phyloP scores from a whole-genome alignment of 2,888 invertebrate genomes.

The Orgyia antiqua region DNA sequence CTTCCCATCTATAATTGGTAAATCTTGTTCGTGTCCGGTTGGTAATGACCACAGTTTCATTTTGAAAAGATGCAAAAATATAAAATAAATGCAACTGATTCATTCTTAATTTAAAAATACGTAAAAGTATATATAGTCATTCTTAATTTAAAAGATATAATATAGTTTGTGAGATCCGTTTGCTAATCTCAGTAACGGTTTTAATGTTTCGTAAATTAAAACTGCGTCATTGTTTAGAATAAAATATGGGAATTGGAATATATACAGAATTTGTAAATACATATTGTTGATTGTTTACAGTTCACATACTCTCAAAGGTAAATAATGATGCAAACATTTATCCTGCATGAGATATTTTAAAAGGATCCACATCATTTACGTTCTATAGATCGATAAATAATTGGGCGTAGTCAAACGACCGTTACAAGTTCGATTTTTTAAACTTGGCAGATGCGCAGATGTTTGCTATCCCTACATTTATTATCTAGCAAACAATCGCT shows the following conservation, averaged over 20 bases:
- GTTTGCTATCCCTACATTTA: slow-evolving; percentile 7
- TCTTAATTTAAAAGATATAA: slow-evolving; percentile 4
- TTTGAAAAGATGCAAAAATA: slow-evolving; percentile 36
- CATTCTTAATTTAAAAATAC: too few relatives aligned
- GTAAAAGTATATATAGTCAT: too few relatives aligned
- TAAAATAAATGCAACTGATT: slow-evolving; percentile 23
- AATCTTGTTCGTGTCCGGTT: slow-evolving; percentile 37
- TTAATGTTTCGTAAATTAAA: slow-evolving; percentile 12
- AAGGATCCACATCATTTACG: not conserved
- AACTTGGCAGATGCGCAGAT: slow-evolving; percentile 17
- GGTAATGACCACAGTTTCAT: slow-evolving; percentile 53
- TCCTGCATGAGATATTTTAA: not conserved
- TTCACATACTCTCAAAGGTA: slow-evolving; percentile 1
- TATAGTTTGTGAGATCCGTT: slow-evolving; percentile 10
- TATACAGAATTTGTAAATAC: slow-evolving; percentile 1
- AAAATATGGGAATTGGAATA: slow-evolving; percentile 1
- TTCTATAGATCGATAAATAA: slow-evolving; percentile 1
- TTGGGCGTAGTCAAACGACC: slow-evolving; percentile 2
- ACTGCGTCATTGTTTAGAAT: not conserved
- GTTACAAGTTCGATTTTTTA: slow-evolving; percentile 14
- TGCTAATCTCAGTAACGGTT: slow-evolving; percentile 16
- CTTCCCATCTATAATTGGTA: slow-evolving; percentile 45
- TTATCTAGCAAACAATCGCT: slow-evolving; percentile 9
- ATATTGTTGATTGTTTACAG: slow-evolving; percentile 1
- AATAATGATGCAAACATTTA: not conserved